Evolutionary conservation across 2,888 invertebrate species (phyloP).

Genomic region (Xylota sylvarum): DNA sequence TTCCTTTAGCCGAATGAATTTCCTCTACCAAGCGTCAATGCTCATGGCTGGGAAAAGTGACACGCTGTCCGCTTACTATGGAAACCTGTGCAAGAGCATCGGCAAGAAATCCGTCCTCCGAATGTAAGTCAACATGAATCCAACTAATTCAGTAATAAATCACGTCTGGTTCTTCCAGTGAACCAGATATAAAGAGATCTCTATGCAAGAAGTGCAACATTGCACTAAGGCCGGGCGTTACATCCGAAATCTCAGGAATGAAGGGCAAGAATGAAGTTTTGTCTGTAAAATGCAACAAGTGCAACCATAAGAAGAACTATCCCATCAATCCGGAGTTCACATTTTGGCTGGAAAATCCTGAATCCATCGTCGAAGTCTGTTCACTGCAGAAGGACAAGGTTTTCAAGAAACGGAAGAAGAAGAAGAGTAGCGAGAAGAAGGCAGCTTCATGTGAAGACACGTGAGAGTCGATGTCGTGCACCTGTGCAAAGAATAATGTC

Average conservation of each 20-base stretch:
- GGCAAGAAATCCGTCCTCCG: constrained; percentile 82
- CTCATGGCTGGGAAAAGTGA: constrained; percentile 82
- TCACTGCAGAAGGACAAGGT: not conserved
- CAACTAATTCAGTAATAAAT: not conserved
- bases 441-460: not conserved
- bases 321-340: constrained; percentile 80
- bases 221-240: constrained; percentile 81
- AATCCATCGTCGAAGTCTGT: constrained; percentile 80
- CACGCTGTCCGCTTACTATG: constrained; percentile 82
- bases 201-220: constrained; percentile 83
- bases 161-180: constrained; percentile 78
- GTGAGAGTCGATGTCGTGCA: not conserved
- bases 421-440: not conserved
- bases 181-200: constrained; percentile 82
- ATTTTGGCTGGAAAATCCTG: constrained; percentile 83
- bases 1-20: constrained; percentile 83
- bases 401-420: not conserved
- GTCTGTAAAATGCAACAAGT: constrained; percentile 80
- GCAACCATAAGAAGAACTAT: constrained; percentile 80
- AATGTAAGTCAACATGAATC: constrained; percentile 80
- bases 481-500: too few relatives aligned
- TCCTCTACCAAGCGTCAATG: constrained; percentile 83
- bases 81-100: constrained; percentile 82
- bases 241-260: constrained; percentile 79
- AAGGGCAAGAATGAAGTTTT: constrained; percentile 67